Base-by-base conservation (phyloP, 2,888 invertebrate genomes). In the Patella ulyssiponensis region DNA sequence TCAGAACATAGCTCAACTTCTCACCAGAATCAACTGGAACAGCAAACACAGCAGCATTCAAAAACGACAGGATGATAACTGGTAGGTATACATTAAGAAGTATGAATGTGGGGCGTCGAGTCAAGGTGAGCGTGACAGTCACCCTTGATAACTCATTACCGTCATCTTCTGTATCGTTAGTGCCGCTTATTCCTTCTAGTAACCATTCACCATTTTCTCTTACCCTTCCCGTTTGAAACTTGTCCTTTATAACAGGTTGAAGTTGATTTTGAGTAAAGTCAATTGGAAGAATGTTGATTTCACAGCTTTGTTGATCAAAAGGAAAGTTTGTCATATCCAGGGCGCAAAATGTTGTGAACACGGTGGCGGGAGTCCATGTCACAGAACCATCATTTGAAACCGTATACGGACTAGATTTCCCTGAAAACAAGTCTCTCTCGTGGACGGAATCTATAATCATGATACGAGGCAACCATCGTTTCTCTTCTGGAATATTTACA, bases 271-370 rank as follows among this genome's bases (percentile, higher is more conserved):
- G 7, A 23, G 20, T 23, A 14, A 23, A 64, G 14, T 64, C 64
- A 23, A 64, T 64, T 23, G 64, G 20, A 20, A 64, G 20, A 23
- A 64, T 64, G 23, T 20, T 12, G 12, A 64, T 64, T 14, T 11
- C 1, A 20, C 64, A 64, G 23, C 12, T 64, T 64, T 64, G 64
- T 11, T 11, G 0, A 64, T 64, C 64, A 14, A 64, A 64, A 23
- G 64, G 64, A 64, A 64, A 64, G 23, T 64, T 23, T 11, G 64
- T 20, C 64, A 64, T 64, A 64, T 64, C 64, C 23, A 64, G 23
- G 20, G 20, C 20, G 23, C 64, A 64, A 64, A 23, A 64, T 23
- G 23, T 23, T 64, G 64, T 64, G 0, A 64, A 64, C 20, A 64
- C 23, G 4, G 23, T 3, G 2, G 64, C 64, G 4, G 64, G 64